Conservation (phyloP, 2,113 vertebrate genomes). For the Tetrao urogallus region DNA sequence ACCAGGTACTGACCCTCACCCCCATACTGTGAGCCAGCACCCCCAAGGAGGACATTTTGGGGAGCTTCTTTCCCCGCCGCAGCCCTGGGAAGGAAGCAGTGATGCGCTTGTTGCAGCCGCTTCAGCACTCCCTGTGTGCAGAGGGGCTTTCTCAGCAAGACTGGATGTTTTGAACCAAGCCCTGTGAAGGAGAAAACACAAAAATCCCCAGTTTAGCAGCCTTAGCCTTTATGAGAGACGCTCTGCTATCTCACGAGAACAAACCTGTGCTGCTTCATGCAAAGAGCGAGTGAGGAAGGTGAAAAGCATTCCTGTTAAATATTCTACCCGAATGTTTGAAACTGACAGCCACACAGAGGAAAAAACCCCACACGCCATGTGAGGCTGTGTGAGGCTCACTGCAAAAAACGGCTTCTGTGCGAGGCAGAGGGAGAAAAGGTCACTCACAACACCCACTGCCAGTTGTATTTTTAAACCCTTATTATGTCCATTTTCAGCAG, state of each 20-base stretch:
- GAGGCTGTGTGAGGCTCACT: not conserved
- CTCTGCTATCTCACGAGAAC: not conserved
- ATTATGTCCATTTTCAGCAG: not conserved
- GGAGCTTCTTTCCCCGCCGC: not conserved
- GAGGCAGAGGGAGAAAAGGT: slow-evolving; percentile 43
- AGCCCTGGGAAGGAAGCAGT: not conserved
- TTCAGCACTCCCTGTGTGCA: not conserved
- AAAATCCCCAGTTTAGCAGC: not conserved
- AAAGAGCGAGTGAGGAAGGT: not conserved
- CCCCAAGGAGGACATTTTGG: not conserved
- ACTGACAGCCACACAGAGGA: slow-evolving; percentile 27
- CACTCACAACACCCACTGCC: not conserved
- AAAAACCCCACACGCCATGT: slow-evolving; percentile 17
- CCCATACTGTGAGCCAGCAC: not conserved
- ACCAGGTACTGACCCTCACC: not conserved
- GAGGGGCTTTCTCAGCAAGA: slow-evolving; percentile 7
- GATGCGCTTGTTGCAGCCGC: not conserved
- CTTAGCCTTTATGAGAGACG: not conserved
- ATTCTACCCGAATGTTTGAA: slow-evolving; percentile 37
- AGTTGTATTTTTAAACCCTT: slow-evolving; percentile 5
- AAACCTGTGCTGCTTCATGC: not conserved
- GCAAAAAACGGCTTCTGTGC: slow-evolving; percentile 32
- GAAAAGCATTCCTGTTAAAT: slow-evolving; percentile 10
- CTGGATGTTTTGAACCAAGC: slow-evolving; percentile 16
- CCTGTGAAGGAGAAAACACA: not conserved